phyloP scores from a whole-genome alignment of 1,140 invertebrate genomes.

The Leptopilina clavipes region DNA sequence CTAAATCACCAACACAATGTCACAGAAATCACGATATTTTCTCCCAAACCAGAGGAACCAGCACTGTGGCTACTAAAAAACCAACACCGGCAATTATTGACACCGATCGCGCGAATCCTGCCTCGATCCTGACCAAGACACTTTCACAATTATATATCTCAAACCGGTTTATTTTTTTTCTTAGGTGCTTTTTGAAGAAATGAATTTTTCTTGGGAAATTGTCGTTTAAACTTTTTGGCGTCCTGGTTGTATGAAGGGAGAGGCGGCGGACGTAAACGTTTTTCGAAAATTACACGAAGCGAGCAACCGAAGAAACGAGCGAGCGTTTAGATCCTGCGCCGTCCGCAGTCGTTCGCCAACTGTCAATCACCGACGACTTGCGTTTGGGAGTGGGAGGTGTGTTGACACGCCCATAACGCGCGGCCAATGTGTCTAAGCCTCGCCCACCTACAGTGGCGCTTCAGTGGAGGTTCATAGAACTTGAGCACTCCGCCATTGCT shows the following conservation, averaged over 20 bases:
- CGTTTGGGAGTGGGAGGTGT: conserved; percentile 74
- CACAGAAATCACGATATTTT: conserved; percentile 19
- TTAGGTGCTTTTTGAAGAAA: background rate
- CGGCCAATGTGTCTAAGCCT: conserved; percentile 62
- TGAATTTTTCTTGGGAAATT: conserved; percentile 6
- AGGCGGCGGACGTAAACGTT: conserved; percentile 30
- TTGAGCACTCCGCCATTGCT: conserved; percentile 64
- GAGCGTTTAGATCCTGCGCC: conserved; percentile 77
- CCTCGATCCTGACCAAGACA: conserved; percentile 17
- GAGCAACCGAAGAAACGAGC: conserved; percentile 53
- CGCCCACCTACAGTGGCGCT: conserved; percentile 61
- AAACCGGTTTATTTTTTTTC: background rate
- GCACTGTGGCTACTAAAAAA: background rate
- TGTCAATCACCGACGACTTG: conserved; percentile 78
- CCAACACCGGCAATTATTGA: background rate
- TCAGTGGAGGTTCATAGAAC: conserved; percentile 54
- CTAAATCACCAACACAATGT: conserved; percentile 2
- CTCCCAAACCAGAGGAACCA: background rate
- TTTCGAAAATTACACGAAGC: conserved; percentile 23
- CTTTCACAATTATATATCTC: background rate
- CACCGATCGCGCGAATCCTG: conserved; percentile 4
- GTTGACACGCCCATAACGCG: conserved; percentile 59
- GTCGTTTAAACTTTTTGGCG: background rate
- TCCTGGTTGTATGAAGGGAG: background rate
- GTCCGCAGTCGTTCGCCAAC: conserved; percentile 81